Evolutionary conservation across 2,888 invertebrate species (phyloP).

Genomic region (Dendrolimus houi): DNA sequence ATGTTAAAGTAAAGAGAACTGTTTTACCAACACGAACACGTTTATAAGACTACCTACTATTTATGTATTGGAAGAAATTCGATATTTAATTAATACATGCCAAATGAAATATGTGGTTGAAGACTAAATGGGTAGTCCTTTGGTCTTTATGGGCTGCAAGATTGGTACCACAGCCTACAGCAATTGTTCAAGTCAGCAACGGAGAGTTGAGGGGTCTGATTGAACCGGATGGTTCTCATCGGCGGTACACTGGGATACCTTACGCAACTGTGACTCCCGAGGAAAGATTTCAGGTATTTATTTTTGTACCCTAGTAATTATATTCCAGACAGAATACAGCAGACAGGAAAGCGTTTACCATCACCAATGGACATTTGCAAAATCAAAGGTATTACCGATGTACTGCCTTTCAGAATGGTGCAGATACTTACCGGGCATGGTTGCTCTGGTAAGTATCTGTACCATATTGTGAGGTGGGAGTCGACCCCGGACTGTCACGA

Average conservation of each 20-base stretch:
- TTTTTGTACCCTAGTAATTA: no score
- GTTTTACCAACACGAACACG: background rate
- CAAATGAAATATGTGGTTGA: constrained; percentile 1
- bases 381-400: no score
- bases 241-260: constrained; percentile 24
- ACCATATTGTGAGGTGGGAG: no score
- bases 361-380: no score
- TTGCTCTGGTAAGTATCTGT: no score
- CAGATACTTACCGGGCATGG: no score
- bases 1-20: background rate
- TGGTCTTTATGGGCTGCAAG: constrained; percentile 26
- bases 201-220: constrained; percentile 19
- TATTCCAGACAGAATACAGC: no score
- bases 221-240: constrained; percentile 23
- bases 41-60: background rate
- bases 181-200: constrained; percentile 16
- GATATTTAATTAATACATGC: no score
- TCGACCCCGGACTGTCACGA: no score
- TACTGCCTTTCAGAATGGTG: no score
- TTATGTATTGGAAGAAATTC: no score
- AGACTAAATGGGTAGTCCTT: constrained; percentile 8
- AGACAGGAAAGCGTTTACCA: no score
- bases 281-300: constrained; percentile 3
- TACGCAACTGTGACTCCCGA: constrained; percentile 20
- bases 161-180: constrained; percentile 22